Base-by-base conservation (phyloP, 2,113 vertebrate species). In the human region DNA sequence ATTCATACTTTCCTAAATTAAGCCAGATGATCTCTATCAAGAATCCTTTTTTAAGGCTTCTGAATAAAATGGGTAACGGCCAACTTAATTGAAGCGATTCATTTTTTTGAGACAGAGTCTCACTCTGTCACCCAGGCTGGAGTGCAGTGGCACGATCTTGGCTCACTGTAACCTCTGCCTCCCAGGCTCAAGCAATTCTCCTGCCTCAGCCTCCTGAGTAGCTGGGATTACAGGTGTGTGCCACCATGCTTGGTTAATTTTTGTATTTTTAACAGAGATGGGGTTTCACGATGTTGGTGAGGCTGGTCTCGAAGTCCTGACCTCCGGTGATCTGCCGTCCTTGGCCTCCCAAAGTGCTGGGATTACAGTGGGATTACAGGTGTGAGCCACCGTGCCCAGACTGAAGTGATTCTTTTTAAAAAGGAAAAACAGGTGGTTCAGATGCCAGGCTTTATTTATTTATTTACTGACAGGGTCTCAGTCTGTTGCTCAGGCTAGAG, bases 1-100 rank as follows among this genome's bases (percentile, higher is more conserved):
- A 88, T 57, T 90, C 78, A 79, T 75, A 32, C 40, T 50, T 93
- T 92, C 45, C 40, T 43, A 92, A 97, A 91, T 94, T 93, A 96
- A 86, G n/a, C 48, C 48, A 72, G 73, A 92, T 61, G 66, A 70
- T 92, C 61, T 94, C n/a, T n/a, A 90, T 35, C 27, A 75, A 85
- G 73, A 95, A 95, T 89, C 0, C 25, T 17, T 81, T 78, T 88
- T 75, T 40, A 89, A 93, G 35, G 14, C 30, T 94, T 90, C 68
- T 88, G 35, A 96, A 64, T 78, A 93, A 91, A 78, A 70, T 27
- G 55, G 48, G 0, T 75, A 55, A 95, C 27, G 79, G 18, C 32
- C 48, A 78, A 78, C 13, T 61, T 84, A 78, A 40, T 5, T 93
- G 40, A 91, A 80, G 61, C 7, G 68, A 83, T 35, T 73, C 55